Evolutionary conservation across 2,797 vertebrate species (phyloP).

Genomic region (Gymnopithys bicolor): DNA sequence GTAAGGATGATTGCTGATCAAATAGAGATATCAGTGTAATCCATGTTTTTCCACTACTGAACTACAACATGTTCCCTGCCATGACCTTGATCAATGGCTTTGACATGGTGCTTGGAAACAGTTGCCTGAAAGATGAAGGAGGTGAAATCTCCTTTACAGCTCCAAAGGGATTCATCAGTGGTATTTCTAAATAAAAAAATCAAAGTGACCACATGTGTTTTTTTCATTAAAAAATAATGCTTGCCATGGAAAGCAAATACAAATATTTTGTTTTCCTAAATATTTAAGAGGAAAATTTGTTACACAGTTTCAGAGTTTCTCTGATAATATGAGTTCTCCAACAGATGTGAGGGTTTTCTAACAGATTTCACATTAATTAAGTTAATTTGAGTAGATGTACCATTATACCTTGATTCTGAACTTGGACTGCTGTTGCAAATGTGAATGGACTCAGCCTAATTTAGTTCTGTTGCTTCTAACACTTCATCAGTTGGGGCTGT

Average conservation of each 20-base stretch:
- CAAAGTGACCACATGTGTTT: not conserved
- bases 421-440: not conserved
- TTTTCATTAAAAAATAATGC: not conserved
- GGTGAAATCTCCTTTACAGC: not conserved
- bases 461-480: not conserved
- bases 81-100: accelerated
- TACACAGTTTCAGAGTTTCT: not conserved
- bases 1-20: not conserved
- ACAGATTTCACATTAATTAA: not conserved
- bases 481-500: not conserved
- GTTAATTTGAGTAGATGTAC: not conserved
- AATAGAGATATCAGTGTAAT: not conserved
- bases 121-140: not conserved
- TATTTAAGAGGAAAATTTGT: not conserved
- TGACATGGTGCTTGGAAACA: not conserved
- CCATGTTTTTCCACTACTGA: not conserved
- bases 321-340: not conserved
- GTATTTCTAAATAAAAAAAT: not conserved
- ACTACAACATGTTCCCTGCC: not conserved
- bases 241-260: not conserved
- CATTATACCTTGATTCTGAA: not conserved
- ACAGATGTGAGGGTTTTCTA: not conserved
- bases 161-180: not conserved
- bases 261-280: not conserved
- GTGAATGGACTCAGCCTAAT: not conserved